These are phyloP conservation scores for Caenorhabditis drosophilae DNA, from an alignment of 2,888 invertebrate genomes.

Conservation along the genomic window DNA sequence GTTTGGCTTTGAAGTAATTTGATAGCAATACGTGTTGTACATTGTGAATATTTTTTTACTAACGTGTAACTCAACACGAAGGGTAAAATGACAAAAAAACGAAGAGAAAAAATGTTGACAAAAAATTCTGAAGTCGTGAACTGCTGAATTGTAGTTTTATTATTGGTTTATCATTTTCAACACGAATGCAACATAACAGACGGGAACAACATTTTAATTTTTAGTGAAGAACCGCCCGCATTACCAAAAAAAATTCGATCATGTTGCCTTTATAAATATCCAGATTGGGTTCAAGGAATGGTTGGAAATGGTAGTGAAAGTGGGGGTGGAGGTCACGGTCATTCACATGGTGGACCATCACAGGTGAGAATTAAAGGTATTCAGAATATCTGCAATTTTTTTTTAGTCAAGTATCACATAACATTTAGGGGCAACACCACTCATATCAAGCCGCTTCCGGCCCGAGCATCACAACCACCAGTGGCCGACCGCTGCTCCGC, in stretches of 20 bases:
- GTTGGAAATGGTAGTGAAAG: constrained; percentile 43
- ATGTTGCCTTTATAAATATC: constrained; percentile 66
- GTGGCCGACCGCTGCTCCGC: constrained; percentile 63
- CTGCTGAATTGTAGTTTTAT: too few relatives aligned
- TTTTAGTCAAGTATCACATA: neutral
- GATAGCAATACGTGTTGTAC: too few relatives aligned
- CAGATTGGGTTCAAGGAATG: constrained; percentile 66
- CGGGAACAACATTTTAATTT: too few relatives aligned
- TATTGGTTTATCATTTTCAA: too few relatives aligned
- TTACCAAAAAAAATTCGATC: constrained; percentile 62
- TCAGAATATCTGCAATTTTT: neutral
- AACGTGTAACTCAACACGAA: too few relatives aligned
- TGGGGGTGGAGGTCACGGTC: constrained; percentile 32
- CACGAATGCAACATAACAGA: too few relatives aligned
- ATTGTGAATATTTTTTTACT: too few relatives aligned
- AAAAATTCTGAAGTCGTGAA: too few relatives aligned
- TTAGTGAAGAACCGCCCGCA: constrained; percentile 59
- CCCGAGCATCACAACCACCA: constrained; percentile 62
- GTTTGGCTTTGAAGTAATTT: too few relatives aligned
- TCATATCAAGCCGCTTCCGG: constrained; percentile 47
- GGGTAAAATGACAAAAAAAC: too few relatives aligned
- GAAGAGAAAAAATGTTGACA: too few relatives aligned
- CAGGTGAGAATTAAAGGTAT: constrained; percentile 53
- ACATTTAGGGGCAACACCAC: constrained; percentile 30
- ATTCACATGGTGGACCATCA: constrained; percentile 34